Base-by-base conservation (phyloP, 2,797 vertebrate genomes). In the Lophotriccus pileatus region DNA sequence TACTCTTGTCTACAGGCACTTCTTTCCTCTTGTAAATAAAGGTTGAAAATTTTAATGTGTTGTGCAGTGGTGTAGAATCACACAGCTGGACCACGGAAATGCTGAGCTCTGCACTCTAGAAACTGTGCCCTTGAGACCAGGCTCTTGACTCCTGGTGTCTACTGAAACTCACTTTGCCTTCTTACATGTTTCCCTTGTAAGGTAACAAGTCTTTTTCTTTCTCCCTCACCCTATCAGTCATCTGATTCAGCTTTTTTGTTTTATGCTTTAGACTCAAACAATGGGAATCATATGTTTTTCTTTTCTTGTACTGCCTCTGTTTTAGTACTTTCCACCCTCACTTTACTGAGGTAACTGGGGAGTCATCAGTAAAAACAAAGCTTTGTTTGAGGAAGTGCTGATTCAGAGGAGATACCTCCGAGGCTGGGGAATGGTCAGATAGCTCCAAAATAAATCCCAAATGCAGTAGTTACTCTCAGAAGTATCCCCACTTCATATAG, bases 181-280 rank as follows among this genome's bases (percentile, higher is more conserved):
- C 73, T 92, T 50, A 27, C 28, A 55, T 52, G 11, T 86, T 95
- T 89, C 34, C 82, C 79, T 89, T 95, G 49, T 87, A 89, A 90
- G 69, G 69, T 59, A 87, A 44, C 17, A 43, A 30, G n/a, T n/a
- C 55, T 68, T 92, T 85, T 86, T 60, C 30, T 14, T 81, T 64
- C 34, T 94, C 30, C 10, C 8, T 79, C 3, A 5, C 27, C 12
- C 50, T 59, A 2, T 77, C 49, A 3, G 66, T 93, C 78, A 58
- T 89, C 64, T 89, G 68, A 85, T 72, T 90, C 72, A 89, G 75
- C 63, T 80, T 72, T 92, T 95, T 80, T 12, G 39, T 55, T 92
- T 63, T 43, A 62, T 32, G 19, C 41, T 74, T 82, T 34, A 41
- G 24, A 32, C 52, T 82, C 41, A 62, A 60, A 91, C 78, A 95